A percentile compares a stretch with the other conserved stretches of the same genome.
Evolutionary conservation across 2,113 vertebrate species (phyloP).

Genomic region (Rhagologus leucostigma): DNA sequence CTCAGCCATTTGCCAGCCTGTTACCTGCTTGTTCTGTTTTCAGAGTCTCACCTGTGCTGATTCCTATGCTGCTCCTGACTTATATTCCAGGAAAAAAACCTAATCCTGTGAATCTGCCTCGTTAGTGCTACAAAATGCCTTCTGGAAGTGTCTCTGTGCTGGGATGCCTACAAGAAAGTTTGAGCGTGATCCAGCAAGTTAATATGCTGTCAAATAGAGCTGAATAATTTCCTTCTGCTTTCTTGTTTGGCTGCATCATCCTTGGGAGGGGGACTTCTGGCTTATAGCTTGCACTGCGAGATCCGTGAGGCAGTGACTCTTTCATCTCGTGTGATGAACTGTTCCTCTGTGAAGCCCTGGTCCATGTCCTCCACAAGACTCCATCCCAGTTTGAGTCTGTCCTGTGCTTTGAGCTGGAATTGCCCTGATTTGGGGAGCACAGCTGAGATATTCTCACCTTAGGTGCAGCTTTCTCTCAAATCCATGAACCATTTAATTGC

Average conservation of each 20-base stretch:
- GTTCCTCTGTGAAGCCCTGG: neutral
- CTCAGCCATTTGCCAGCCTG: neutral
- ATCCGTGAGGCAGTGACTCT: neutral
- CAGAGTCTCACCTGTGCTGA: neutral
- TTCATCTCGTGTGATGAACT: neutral
- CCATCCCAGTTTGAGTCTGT: neutral
- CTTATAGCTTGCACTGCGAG: neutral
- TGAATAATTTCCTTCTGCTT: conserved; percentile 7
- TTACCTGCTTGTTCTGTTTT: neutral
- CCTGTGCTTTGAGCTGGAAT: neutral
- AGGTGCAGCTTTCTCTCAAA: neutral
- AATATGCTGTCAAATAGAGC: neutral
- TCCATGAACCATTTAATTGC: neutral
- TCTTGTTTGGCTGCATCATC: neutral
- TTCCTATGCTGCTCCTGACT: neutral
- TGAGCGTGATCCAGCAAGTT: neutral
- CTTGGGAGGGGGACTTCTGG: neutral
- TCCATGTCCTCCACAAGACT: neutral
- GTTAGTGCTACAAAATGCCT: neutral
- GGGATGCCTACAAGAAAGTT: neutral
- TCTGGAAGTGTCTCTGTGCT: neutral
- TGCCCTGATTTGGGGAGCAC: neutral
- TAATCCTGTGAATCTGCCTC: neutral
- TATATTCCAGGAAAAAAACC: neutral
- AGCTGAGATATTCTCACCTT: neutral